Base-by-base conservation (phyloP, 2,888 invertebrate species). In the Siphlonurus alternatus region DNA sequence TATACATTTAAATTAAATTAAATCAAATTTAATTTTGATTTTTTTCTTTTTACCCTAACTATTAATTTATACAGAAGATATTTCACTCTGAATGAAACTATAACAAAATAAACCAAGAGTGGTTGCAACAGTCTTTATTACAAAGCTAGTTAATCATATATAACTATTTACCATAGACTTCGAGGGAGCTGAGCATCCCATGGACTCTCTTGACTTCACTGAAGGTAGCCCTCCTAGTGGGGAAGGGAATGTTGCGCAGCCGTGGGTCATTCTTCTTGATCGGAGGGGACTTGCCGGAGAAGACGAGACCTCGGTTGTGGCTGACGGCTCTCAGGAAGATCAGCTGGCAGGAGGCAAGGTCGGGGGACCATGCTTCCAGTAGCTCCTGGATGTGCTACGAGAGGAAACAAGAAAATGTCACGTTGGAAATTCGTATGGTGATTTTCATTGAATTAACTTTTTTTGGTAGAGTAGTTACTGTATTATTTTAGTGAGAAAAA, bases 131-230 rank as follows among this genome's bases (percentile, higher is more conserved):
- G n/a, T n/a, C n/a, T n/a, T n/a, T n/a, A n/a, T n/a, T n/a, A n/a
- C n/a, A n/a, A n/a, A n/a, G n/a, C n/a, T n/a, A n/a, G n/a, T n/a
- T n/a, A n/a, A n/a, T n/a, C n/a, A n/a, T n/a, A n/a, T n/a, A n/a
- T n/a, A n/a, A n/a, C n/a, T 38, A 71, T 77, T 75, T 73, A 87
- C 87, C 84, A 74, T 87, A 87, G 51, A 87, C 79, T 70, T 83
- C 81, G 59, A 84, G 75, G 63, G 82, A 80, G 22, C 86, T 80
- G 5, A 93, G 76, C 60, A 86, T 77, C 62, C 82, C 81, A 69
- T 88, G 86, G 0, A 89, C 86, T 66, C 91, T 77, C 72, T 85
- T 81, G 1, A 90, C 83, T 77, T 93, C 93, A 63, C 83, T 86
- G 70, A 84, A 88, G 0, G 89, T 89, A 0, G 93, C 88, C 69